Base-by-base conservation (phyloP, 2,797 vertebrate species). In the Xenopus petersii region DNA sequence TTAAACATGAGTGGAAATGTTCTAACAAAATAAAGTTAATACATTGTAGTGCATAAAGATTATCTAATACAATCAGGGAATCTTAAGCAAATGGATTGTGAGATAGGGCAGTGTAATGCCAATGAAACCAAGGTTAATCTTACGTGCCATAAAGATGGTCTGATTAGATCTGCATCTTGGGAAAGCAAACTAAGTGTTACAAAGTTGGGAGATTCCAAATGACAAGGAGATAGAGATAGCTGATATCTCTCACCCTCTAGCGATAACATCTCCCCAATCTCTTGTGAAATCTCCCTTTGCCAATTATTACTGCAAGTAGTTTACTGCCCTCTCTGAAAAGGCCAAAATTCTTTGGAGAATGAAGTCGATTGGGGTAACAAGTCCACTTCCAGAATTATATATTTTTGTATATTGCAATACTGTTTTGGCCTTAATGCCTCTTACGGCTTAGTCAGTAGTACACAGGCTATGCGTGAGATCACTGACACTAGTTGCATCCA, bases 61-160 rank as follows among this genome's bases (percentile, higher is more conserved):
- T 67, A 71, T 72, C 64, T 55, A 2, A 51, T 30, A 47, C 12
- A 13, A 51, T 63, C 36, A 42, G 36, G 26, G 26, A 30, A 30
- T 30, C 26, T 30, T 30, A 30, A 61, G 54, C 17, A 4, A 6
- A 74, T 12, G 21, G 42, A 10, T 49, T 51, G 26, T 30, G 21
- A 61, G 59, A 61, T 61, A 61, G 10, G 15, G 15, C 49, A 54
- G 15, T 12, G 49, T 54, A 12, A 54, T 54, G 12, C 49, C 15
- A 10, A n/a, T n/a, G 51, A 64, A 64, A 75, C 63, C 60, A 76
- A 76, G 75, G 68, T 76, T 76, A 70, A 61, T 58, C 55, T 61
- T 16, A 24, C 1, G 12, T 63, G 70, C 17, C 36, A 62, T 68
- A 47, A 61, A 63, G 64, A 77, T 71, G 13, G 42, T 12, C 54